These are phyloP conservation scores for Prionace glauca DNA, from an alignment of 2,797 vertebrate species.

Conservation along the genomic window DNA sequence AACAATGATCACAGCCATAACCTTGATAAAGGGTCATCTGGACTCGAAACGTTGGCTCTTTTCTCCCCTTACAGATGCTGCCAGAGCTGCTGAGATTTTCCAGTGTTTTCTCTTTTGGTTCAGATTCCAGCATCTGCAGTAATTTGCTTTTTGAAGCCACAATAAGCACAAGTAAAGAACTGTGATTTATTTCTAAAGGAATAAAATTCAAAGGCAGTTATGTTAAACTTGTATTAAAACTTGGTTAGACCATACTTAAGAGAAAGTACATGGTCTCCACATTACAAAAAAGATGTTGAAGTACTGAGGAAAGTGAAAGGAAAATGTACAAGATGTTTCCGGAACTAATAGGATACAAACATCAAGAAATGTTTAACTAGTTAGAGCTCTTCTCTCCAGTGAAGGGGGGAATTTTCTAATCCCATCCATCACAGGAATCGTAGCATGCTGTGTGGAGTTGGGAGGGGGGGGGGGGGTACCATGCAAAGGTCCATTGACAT, in stretches of 20 bases:
- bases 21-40: no score
- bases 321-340: neutral
- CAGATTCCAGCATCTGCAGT: no score
- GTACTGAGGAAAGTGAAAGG: neutral
- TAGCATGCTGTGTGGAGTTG: no score
- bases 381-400: neutral
- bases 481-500: no score
- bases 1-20: neutral
- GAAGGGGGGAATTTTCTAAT: neutral
- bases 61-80: no score
- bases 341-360: neutral
- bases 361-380: neutral
- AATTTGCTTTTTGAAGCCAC: neutral
- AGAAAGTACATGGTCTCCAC: neutral
- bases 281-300: neutral
- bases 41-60: no score
- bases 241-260: neutral
- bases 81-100: no score
- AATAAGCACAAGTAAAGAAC: neutral
- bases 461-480: no score
- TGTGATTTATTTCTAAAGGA: neutral
- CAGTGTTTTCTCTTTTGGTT: no score
- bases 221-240: neutral
- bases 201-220: neutral
- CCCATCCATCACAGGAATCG: no score